Percentiles rank a stretch among this genome's conserved stretches.
phyloP scores from a whole-genome alignment of 1,140 invertebrate species.

The Papilio aristodemus region DNA sequence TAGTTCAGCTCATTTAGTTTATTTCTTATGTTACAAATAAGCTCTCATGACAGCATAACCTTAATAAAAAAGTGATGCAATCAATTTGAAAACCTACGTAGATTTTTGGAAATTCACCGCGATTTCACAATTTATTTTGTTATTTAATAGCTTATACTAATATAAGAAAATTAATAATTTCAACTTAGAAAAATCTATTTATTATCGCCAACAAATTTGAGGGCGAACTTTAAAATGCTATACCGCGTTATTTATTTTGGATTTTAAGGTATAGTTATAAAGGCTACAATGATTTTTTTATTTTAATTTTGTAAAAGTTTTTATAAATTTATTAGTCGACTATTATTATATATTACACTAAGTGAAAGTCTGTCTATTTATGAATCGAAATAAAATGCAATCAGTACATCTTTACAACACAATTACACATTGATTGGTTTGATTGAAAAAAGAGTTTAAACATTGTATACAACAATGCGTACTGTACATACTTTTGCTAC shows the following conservation, averaged over 20 bases:
- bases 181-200: too few relatives aligned
- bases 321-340: too few relatives aligned
- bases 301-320: too few relatives aligned
- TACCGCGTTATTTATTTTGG: too few relatives aligned
- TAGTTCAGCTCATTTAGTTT: neutral
- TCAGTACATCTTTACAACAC: neutral
- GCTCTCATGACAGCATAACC: neutral
- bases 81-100: neutral
- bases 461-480: neutral
- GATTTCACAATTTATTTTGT: neutral
- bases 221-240: too few relatives aligned
- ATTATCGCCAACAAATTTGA: too few relatives aligned
- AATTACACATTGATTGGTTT: neutral
- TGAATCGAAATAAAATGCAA: neutral
- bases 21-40: neutral
- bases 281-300: too few relatives aligned
- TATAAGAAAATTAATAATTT: too few relatives aligned
- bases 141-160: neutral
- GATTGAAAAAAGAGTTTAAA: constrained; percentile 5
- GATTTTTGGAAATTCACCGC: neutral
- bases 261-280: too few relatives aligned
- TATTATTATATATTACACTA: too few relatives aligned
- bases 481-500: neutral
- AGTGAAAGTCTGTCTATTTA: too few relatives aligned
- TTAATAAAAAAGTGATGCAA: neutral